Evolutionary conservation across 2,797 vertebrate genomes (phyloP).

Genomic region (Tragelaphus oryx): DNA sequence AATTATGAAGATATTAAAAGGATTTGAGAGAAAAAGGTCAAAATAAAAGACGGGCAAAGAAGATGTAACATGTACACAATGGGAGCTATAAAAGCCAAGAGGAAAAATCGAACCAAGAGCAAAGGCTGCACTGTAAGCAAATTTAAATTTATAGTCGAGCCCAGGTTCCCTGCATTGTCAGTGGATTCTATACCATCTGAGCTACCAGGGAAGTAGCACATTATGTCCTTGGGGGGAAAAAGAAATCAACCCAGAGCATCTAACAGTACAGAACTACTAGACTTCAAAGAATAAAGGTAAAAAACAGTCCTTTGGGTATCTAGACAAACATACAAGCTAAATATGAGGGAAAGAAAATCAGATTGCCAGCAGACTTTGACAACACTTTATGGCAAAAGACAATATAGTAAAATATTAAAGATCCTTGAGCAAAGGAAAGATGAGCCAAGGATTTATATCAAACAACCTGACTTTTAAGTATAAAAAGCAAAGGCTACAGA

Average conservation of each 20-base stretch:
- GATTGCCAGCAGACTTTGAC: neutral
- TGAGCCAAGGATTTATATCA: neutral
- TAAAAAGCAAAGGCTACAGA: neutral
- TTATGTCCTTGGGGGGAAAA: neutral
- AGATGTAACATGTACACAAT: neutral
- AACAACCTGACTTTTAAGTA: neutral
- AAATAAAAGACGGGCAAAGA: neutral
- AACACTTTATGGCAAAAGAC: neutral
- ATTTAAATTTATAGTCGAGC: neutral
- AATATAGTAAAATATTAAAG: conserved; percentile 7
- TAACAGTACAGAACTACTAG: neutral
- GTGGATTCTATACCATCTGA: neutral
- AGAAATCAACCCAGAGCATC: neutral
- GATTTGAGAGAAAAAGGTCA: neutral
- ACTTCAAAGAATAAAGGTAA: neutral
- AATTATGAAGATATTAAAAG: neutral
- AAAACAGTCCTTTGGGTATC: neutral
- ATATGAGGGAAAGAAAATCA: neutral
- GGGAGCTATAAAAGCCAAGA: neutral
- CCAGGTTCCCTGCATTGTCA: neutral
- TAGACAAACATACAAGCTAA: neutral
- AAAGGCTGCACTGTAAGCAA: neutral
- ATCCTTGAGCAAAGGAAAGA: neutral
- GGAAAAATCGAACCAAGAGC: neutral
- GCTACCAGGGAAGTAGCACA: neutral